phyloP scores from a whole-genome alignment of 2,113 vertebrate species.

The Bambusicola thoracicus region DNA sequence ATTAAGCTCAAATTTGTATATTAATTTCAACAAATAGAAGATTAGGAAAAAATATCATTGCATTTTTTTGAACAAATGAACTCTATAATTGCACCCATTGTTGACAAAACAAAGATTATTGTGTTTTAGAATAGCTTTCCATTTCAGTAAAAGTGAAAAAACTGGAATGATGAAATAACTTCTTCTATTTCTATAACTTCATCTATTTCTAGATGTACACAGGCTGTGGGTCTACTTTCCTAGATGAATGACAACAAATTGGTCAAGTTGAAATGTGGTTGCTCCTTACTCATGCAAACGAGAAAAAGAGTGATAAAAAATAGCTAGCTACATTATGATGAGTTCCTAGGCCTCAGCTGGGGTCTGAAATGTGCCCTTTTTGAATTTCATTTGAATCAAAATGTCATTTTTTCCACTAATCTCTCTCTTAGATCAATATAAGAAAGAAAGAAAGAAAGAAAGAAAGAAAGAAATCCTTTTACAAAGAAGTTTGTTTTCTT shows the following conservation, averaged over 20 bases:
- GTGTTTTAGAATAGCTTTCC: not conserved
- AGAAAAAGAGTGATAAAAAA: not conserved
- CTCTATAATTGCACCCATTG: not conserved
- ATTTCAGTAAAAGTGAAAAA: not conserved
- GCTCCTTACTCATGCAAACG: rapidly evolving
- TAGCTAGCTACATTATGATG: not conserved
- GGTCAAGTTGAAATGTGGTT: not conserved
- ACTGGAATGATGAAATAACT: not conserved
- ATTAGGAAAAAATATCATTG: not conserved
- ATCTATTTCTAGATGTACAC: not conserved
- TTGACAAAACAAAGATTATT: not conserved
- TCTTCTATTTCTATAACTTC: not conserved
- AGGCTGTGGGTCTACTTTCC: not conserved
- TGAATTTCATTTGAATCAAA: not conserved
- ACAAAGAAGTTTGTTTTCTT: not conserved
- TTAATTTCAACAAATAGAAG: not conserved
- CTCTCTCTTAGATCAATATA: not conserved
- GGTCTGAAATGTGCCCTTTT: not conserved
- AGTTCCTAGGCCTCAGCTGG: rapidly evolving
- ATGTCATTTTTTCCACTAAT: not conserved
- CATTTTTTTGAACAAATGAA: not conserved
- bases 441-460: not conserved
- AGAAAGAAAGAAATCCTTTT: no score
- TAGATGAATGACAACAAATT: not conserved
- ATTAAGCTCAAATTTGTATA: not conserved